These are phyloP conservation scores for Papilio demoleus DNA, from an alignment of 2,888 invertebrate genomes.

Conservation along the genomic window DNA sequence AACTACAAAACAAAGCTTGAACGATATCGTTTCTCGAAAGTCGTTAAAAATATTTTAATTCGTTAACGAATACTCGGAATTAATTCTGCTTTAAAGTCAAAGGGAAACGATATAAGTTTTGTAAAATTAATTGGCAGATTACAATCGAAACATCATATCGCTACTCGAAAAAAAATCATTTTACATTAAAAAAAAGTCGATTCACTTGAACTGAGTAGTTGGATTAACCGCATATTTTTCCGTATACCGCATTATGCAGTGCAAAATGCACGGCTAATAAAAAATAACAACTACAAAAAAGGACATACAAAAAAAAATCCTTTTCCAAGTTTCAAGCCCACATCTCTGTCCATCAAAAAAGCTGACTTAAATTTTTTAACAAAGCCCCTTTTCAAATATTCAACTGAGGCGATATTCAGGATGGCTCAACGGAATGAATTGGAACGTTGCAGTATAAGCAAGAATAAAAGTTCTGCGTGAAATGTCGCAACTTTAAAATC, in stretches of 20 bases:
- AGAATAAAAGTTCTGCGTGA: conserved; percentile 17
- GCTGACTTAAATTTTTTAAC: conserved; percentile 29
- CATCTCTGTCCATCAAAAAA: conserved; percentile 22
- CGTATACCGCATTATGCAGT: background rate
- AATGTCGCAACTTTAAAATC: background rate
- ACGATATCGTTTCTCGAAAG: no score
- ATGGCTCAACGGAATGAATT: conserved; percentile 26
- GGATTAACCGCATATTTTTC: background rate
- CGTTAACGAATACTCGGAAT: no score
- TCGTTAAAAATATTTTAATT: no score
- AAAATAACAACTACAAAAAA: background rate
- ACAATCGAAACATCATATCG: no score
- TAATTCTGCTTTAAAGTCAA: no score
- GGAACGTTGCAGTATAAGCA: conserved; percentile 23
- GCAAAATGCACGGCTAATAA: conserved; percentile 5
- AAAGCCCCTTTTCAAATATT: conserved; percentile 31
- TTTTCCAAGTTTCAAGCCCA: background rate
- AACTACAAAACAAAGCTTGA: no score
- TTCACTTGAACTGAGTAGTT: background rate
- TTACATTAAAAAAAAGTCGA: no score
- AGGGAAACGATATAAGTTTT: no score
- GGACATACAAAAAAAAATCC: conserved; percentile 6
- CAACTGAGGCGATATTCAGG: conserved; percentile 28
- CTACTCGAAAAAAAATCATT: no score
- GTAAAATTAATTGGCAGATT: no score